Base-by-base conservation (phyloP, 1,140 invertebrate genomes). In the Brachionus asplanchnoidis region DNA sequence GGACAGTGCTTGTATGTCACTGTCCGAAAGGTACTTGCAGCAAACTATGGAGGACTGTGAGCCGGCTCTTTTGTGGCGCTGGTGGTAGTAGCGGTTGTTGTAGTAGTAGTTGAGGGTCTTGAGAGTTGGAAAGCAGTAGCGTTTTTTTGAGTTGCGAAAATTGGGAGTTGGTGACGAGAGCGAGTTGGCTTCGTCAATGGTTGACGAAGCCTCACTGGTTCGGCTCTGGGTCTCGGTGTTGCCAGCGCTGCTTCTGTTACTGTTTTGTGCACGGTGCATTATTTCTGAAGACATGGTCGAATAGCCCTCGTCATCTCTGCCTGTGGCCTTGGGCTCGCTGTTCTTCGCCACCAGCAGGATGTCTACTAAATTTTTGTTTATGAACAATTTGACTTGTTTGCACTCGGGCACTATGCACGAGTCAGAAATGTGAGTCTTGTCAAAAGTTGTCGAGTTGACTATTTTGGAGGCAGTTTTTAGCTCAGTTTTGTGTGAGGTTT, bases 1-100 rank as follows among this genome's bases (percentile, higher is more conserved):
- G 20, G 40, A 60, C 12, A 82, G 20, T 7, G 79, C 20, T 60
- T 60, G 53, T 44, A 82, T 66, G 60, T 82, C 79, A 28, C 50
- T 82, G 32, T 82, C 79, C 7, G 79, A 82, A 26, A 82, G 60
- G 60, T 82, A 82, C 36, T 82, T 82, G 65, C 79, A 82, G 32
- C 79, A 82, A n/a, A 28, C 6, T 4, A 28, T 12, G n/a, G 53
- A 65, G 4, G 79, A 65, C n/a, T 65, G 28, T 14, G 42, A 60
- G 75, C 0, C 36, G 75, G 11, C 36, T 44, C 4, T 44, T 68
- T 68, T 60, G 32, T 82, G 79, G 20, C 66, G 66, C 44, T 82
- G 79, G 32, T 68, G 53, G 65, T 82, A 82, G 40, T 82, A 82
- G 9, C 79, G 79, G 32, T 82, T 82, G 32, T 82, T 65, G 50